Evolutionary conservation across 2,113 vertebrate genomes (phyloP).

Genomic region (Neodon shergylaensis): DNA sequence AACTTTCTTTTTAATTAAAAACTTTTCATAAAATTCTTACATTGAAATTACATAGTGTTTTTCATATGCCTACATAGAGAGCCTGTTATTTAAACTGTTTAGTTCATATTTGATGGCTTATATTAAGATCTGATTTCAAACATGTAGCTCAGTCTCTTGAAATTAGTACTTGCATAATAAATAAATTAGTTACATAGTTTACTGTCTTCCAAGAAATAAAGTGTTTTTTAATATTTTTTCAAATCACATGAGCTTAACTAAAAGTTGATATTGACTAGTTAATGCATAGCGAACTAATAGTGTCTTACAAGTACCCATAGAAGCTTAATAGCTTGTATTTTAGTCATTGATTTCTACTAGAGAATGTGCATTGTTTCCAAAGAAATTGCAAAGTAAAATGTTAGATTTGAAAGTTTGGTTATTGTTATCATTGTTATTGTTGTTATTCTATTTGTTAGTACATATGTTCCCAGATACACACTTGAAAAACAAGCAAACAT

Average conservation of each 20-base stretch:
- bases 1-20: too few relatives aligned
- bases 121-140: slow-evolving; percentile 30
- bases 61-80: neutral
- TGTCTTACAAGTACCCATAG: neutral
- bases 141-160: neutral
- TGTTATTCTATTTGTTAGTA: neutral
- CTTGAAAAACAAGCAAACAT: neutral
- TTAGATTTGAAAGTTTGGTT: neutral
- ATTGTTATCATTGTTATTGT: neutral
- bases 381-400: neutral
- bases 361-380: neutral
- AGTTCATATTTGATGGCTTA: neutral
- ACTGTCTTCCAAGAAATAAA: too few relatives aligned
- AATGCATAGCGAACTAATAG: neutral
- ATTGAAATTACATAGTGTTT: too few relatives aligned
- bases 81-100: neutral
- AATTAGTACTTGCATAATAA: neutral
- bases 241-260: neutral
- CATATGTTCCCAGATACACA: neutral
- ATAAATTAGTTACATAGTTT: neutral
- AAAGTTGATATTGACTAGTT: neutral
- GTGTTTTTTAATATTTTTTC: neutral
- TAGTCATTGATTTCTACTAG: neutral
- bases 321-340: neutral
- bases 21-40: too few relatives aligned